Conservation (phyloP, 2,113 vertebrate genomes). For the Machaerirhynchus nigripectus region DNA sequence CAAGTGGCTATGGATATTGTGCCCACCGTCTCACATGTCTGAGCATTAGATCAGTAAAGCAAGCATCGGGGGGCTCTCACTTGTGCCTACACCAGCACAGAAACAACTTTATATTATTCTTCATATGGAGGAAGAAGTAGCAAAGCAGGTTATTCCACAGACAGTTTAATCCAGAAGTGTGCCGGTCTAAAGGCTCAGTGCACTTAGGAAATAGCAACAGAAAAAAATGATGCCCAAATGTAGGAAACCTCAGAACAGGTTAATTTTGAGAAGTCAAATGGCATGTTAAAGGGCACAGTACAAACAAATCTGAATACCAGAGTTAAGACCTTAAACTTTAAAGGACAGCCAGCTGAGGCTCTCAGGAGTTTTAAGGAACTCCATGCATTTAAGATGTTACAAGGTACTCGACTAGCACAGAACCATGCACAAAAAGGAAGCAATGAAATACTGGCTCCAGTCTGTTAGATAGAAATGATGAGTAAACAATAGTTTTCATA, state of each 20-base stretch:
- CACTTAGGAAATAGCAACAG: background rate
- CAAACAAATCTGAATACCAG: background rate
- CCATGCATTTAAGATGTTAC: rapidly evolving
- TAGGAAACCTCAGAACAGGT: background rate
- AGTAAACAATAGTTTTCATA: background rate
- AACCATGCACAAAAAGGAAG: background rate
- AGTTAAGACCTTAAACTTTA: background rate
- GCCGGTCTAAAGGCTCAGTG: background rate
- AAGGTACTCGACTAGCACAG: background rate
- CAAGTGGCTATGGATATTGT: background rate
- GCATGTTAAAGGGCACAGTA: background rate
- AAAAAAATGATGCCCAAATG: background rate
- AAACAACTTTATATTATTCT: background rate
- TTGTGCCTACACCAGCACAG: background rate
- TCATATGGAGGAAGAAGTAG: rapidly evolving
- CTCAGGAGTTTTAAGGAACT: background rate
- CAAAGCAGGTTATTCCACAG: background rate
- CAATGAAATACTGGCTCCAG: background rate
- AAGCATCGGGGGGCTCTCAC: background rate
- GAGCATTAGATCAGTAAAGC: background rate
- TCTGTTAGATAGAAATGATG: background rate
- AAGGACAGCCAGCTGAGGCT: background rate
- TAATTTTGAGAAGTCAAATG: background rate
- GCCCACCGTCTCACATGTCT: background rate
- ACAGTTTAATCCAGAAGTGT: background rate